phyloP scores from a whole-genome alignment of 2,113 vertebrate species.

The Myotis brandtii region DNA sequence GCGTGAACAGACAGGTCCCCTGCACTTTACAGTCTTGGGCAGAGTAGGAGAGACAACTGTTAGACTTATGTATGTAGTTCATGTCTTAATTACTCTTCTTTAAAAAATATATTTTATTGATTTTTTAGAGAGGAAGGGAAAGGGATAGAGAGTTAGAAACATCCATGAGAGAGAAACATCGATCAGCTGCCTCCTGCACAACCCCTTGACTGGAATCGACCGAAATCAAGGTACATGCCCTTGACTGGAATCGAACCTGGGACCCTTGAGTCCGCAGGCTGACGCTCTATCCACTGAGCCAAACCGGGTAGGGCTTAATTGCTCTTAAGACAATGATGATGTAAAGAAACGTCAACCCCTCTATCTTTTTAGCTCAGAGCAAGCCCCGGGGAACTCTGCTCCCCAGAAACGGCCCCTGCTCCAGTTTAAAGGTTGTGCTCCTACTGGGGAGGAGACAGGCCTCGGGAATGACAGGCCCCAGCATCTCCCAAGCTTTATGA shows the following conservation, averaged over 20 bases:
- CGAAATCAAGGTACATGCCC: too few relatives aligned
- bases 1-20: neutral
- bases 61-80: neutral
- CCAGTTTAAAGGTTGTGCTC: neutral
- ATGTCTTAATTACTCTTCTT: neutral
- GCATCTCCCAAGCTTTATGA: neutral
- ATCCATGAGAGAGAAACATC: too few relatives aligned
- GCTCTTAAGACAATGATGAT: neutral
- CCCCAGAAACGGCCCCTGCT: neutral
- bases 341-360: neutral
- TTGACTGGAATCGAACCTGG: too few relatives aligned
- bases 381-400: neutral
- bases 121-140: too few relatives aligned
- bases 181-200: too few relatives aligned
- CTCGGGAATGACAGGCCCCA: neutral
- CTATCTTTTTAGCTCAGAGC: neutral
- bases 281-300: too few relatives aligned
- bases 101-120: too few relatives aligned
- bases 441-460: neutral
- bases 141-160: too few relatives aligned
- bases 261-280: too few relatives aligned
- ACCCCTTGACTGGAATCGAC: too few relatives aligned
- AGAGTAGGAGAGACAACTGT: neutral
- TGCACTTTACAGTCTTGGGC: neutral
- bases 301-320: neutral